Evolutionary conservation across 2,113 vertebrate species (phyloP).

Genomic region (Nanorana parkeri): DNA sequence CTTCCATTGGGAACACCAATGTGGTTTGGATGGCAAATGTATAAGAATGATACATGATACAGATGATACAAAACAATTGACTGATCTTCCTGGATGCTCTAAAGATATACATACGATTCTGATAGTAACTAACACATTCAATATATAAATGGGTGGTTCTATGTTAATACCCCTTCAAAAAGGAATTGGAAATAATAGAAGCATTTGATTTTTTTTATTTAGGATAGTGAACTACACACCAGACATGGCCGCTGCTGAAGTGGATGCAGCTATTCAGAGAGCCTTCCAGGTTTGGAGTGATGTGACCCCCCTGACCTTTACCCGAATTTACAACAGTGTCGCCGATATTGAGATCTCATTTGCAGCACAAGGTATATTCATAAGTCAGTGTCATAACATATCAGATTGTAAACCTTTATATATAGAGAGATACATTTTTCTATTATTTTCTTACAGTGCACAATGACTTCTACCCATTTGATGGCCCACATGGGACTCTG

Average conservation of each 20-base stretch:
- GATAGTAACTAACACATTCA: too few relatives aligned
- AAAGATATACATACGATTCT: too few relatives aligned
- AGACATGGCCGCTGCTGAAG: constrained; percentile 71
- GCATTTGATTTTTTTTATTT: background rate
- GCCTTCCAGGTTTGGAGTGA: constrained; percentile 74
- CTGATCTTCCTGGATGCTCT: too few relatives aligned
- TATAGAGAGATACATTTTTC: background rate
- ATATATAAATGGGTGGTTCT: too few relatives aligned
- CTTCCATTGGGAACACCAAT: too few relatives aligned
- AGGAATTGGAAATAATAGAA: background rate
- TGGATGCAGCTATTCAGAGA: constrained; percentile 70
- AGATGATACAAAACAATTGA: too few relatives aligned
- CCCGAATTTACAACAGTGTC: constrained; percentile 63
- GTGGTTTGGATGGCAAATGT: too few relatives aligned
- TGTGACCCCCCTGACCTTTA: constrained; percentile 72
- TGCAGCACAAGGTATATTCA: constrained; percentile 69
- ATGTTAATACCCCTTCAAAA: too few relatives aligned
- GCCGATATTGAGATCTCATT: constrained; percentile 79
- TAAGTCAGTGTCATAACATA: background rate
- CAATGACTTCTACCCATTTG: constrained; percentile 71
- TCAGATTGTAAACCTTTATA: background rate
- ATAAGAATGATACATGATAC: too few relatives aligned
- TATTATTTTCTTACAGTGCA: constrained; percentile 67
- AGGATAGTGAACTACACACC: constrained; percentile 78
- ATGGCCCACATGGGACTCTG: constrained; percentile 73